Conservation (phyloP, 2,113 vertebrate genomes). For the Chamaetylas fuelleborni region DNA sequence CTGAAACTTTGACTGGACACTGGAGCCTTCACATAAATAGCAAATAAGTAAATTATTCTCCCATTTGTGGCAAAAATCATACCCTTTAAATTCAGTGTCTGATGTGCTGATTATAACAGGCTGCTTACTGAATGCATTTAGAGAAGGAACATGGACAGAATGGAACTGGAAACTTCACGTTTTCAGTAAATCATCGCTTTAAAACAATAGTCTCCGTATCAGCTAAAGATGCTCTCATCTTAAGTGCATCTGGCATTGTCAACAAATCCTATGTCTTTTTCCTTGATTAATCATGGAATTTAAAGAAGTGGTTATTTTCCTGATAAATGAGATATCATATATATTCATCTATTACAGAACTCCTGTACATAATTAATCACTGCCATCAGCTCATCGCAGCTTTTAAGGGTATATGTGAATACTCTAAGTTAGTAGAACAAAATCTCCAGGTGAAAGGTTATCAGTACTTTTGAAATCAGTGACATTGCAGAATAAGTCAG, state of each 20-base stretch:
- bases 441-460: constrained; percentile 69
- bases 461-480: constrained; percentile 49
- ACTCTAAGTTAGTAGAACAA: constrained; percentile 51
- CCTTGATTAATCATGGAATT: constrained; percentile 46
- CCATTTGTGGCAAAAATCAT: neutral
- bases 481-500: constrained; percentile 29
- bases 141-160: neutral
- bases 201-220: neutral
- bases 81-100: neutral
- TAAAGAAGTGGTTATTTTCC: constrained; percentile 53
- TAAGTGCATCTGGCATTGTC: constrained; percentile 15
- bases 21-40: neutral
- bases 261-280: constrained; percentile 37
- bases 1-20: neutral
- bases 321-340: constrained; percentile 58
- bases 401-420: constrained; percentile 54
- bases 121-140: neutral
- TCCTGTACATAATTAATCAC: constrained; percentile 65
- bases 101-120: neutral
- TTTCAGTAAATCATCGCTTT: neutral
- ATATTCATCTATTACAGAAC: constrained; percentile 32
- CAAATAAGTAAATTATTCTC: neutral
- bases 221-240: neutral
- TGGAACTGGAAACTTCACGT: neutral
- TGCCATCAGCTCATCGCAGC: constrained; percentile 66